Evolutionary conservation across 2,797 vertebrate genomes (phyloP).

Genomic region (Acomys russatus): DNA sequence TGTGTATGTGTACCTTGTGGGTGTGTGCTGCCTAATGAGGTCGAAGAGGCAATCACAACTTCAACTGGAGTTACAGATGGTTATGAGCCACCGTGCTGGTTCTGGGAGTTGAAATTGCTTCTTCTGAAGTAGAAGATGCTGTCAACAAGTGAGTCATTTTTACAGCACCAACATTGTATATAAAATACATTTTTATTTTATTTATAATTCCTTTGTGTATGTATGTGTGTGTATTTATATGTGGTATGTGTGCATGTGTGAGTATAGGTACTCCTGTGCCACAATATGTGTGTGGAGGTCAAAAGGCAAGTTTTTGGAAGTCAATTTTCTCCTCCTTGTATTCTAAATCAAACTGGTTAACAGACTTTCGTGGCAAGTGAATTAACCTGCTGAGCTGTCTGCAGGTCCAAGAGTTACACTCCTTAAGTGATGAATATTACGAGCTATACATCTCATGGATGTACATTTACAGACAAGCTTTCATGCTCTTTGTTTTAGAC

Average conservation of each 20-base stretch:
- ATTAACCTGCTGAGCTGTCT: neutral
- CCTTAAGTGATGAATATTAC: constrained; percentile 34
- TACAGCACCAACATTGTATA: no score
- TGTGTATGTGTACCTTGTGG: neutral
- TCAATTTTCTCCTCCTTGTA: neutral
- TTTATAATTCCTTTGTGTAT: neutral
- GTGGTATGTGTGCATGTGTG: neutral
- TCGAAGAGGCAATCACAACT: neutral
- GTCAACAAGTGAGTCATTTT: neutral
- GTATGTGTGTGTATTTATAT: neutral
- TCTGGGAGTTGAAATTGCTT: neutral
- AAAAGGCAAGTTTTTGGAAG: neutral
- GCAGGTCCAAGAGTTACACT: neutral
- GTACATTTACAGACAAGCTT: neutral
- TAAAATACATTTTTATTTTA: neutral
- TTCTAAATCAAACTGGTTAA: neutral
- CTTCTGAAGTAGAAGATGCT: neutral
- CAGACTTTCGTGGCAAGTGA: neutral
- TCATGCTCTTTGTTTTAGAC: neutral
- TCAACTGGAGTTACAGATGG: neutral
- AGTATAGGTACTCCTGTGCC: neutral
- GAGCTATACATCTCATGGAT: neutral
- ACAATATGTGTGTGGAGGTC: neutral
- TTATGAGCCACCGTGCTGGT: neutral
- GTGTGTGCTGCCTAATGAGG: neutral